These are phyloP conservation scores for Microcebus tavaratra DNA, from an alignment of 2,113 vertebrate genomes.

Conservation along the genomic window DNA sequence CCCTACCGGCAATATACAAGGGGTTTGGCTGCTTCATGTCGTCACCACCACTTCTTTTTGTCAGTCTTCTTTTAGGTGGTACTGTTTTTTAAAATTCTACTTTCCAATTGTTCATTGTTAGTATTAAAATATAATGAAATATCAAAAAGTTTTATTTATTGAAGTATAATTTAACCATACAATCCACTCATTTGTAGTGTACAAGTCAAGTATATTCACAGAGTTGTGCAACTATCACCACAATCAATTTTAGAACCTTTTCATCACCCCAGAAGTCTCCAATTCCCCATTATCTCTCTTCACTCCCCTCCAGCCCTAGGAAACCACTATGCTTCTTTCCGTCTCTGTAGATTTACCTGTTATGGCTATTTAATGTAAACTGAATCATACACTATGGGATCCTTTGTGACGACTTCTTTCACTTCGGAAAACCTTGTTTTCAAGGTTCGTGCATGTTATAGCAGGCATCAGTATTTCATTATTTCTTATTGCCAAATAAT, in stretches of 20 bases:
- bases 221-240: background rate
- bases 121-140: background rate
- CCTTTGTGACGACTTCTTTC: background rate
- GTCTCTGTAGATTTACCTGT: background rate
- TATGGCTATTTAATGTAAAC: background rate
- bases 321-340: background rate
- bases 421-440: background rate
- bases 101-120: slow-evolving; percentile 13
- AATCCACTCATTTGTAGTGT: background rate
- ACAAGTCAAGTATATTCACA: background rate
- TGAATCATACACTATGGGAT: background rate
- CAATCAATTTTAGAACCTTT: background rate
- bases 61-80: background rate
- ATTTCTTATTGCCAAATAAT: background rate
- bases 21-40: background rate
- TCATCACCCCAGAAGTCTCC: background rate
- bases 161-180: background rate
- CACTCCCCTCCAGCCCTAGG: background rate
- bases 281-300: background rate
- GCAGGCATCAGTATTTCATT: background rate
- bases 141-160: background rate
- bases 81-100: background rate
- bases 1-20: background rate
- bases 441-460: background rate
- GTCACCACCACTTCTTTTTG: background rate